These are phyloP conservation scores for Himalopsyche tibetana DNA, from an alignment of 2,888 invertebrate species.

Conservation along the genomic window DNA sequence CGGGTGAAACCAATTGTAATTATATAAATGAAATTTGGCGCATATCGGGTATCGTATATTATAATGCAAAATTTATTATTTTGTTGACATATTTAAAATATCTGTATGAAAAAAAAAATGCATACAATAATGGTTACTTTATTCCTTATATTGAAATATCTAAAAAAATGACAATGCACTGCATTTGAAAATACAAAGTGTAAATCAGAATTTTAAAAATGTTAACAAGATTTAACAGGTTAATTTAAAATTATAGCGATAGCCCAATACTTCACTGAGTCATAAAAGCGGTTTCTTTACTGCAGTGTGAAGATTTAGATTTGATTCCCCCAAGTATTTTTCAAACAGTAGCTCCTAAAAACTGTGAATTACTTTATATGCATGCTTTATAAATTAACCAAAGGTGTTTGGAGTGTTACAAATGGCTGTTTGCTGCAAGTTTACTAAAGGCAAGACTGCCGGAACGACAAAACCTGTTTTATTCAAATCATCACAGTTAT, in stretches of 20 bases:
- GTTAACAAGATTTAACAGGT: slow-evolving; percentile 37
- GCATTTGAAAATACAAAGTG: not conserved
- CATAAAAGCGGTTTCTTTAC: slow-evolving; percentile 48
- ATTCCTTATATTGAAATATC: no score
- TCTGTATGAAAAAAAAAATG: no score
- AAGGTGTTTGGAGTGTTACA: slow-evolving; percentile 46
- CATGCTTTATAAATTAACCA: slow-evolving; percentile 57
- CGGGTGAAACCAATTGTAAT: no score
- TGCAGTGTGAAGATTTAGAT: slow-evolving; percentile 43
- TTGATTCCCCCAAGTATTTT: slow-evolving; percentile 33
- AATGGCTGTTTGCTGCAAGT: slow-evolving; percentile 17
- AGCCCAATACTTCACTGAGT: slow-evolving; percentile 37
- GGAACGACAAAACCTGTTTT: slow-evolving; percentile 22
- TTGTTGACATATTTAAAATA: no score
- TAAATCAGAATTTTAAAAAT: not conserved
- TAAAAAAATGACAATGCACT: no score
- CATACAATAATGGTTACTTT: no score
- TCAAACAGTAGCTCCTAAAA: slow-evolving; percentile 62
- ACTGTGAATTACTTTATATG: slow-evolving; percentile 63
- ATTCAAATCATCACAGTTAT: not conserved
- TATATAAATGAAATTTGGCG: no score
- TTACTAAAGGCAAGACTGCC: slow-evolving; percentile 4
- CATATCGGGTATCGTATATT: no score
- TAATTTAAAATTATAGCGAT: slow-evolving; percentile 7
- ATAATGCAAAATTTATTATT: no score